Percentiles rank a stretch among this genome's conserved stretches.
These are phyloP conservation scores for Ochropleura leucogaster DNA, from an alignment of 2,888 invertebrate genomes.

Conservation along the genomic window DNA sequence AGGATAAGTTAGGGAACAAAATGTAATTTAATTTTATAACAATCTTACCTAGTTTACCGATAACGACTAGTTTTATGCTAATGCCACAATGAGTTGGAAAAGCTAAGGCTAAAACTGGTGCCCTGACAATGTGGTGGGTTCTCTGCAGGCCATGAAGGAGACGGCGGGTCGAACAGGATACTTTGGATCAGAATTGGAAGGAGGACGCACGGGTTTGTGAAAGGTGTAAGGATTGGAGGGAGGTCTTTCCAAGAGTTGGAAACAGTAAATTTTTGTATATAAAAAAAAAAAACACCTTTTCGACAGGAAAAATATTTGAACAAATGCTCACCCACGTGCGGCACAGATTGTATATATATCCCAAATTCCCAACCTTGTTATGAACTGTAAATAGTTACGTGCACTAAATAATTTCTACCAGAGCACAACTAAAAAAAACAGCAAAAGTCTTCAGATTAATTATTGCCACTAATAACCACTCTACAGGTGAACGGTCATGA, in stretches of 20 bases:
- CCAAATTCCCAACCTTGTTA: not conserved
- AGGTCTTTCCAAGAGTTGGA: too few relatives aligned
- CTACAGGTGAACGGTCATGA: not conserved
- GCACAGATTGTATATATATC: not conserved
- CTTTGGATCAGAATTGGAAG: too few relatives aligned
- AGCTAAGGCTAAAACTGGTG: not conserved
- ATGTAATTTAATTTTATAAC: not conserved
- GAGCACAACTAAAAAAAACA: constrained; percentile 8
- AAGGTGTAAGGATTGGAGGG: too few relatives aligned
- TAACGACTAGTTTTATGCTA: not conserved
- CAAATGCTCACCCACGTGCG: not conserved
- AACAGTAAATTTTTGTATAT: too few relatives aligned
- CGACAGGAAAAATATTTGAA: not conserved
- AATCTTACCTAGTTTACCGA: too few relatives aligned
- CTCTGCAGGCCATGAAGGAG: too few relatives aligned
- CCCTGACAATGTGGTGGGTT: too few relatives aligned
- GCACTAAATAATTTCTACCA: constrained; percentile 8
- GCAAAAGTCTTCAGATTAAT: not conserved
- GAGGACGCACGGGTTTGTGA: too few relatives aligned
- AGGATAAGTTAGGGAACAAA: not conserved
- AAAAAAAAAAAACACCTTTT: not conserved
- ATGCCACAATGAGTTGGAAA: too few relatives aligned
- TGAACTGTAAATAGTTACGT: not conserved
- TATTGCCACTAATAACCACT: not conserved
- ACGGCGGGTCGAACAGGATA: too few relatives aligned